phyloP scores from a whole-genome alignment of 2,888 invertebrate genomes.

The Aphidoletes aphidimyza region DNA sequence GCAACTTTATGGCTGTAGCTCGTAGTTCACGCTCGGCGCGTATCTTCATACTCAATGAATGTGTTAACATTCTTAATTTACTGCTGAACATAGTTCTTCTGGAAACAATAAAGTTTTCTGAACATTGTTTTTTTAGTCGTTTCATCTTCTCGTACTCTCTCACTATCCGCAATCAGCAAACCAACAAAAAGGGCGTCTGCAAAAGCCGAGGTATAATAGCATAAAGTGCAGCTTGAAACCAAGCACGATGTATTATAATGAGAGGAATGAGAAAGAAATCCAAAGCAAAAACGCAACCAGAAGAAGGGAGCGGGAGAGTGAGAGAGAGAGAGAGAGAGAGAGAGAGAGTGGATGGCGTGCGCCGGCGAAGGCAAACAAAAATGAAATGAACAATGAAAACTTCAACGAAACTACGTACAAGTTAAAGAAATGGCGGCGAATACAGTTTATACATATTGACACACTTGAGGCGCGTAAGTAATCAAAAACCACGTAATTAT shows the following conservation, averaged over 20 bases:
- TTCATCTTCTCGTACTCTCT: background rate
- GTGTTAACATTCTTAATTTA: conserved; percentile 49
- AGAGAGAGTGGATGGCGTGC: background rate
- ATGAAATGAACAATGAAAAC: background rate
- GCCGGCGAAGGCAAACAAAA: background rate
- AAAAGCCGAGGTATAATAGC: background rate
- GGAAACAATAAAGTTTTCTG: conserved; percentile 45
- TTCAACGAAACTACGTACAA: background rate
- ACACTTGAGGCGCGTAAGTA: conserved; percentile 9
- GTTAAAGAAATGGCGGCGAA: background rate
- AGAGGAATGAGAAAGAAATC: background rate
- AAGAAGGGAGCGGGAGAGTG: no score
- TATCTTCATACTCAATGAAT: background rate
- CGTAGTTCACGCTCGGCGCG: no score
- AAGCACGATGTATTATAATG: background rate
- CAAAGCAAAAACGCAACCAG: background rate
- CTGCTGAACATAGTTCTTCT: conserved; percentile 33
- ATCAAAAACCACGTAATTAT: background rate
- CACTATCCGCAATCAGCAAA: background rate
- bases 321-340: background rate
- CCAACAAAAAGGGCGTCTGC: background rate
- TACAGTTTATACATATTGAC: background rate
- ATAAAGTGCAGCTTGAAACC: background rate
- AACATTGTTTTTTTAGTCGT: background rate
- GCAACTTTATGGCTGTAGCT: background rate